Base-by-base conservation (phyloP, 2,888 invertebrate genomes). In the Leptinotarsa rubiginosa region DNA sequence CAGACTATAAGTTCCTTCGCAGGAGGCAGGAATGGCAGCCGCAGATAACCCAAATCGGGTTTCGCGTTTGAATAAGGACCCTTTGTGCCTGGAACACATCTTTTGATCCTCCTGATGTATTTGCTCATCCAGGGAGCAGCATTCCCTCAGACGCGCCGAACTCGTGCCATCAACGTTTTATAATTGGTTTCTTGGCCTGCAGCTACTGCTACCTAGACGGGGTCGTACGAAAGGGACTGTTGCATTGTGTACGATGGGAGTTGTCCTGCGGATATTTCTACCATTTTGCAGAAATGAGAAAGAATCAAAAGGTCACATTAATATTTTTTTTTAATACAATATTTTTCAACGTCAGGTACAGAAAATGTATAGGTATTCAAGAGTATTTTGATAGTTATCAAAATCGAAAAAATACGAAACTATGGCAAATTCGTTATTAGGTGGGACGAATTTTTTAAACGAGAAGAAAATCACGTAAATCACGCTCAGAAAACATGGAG, bases 11-110 rank as follows among this genome's bases (percentile, higher is more conserved):
- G 31, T 62, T 62, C 16, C 62, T 7, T 62, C 62, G 62, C 13
- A 62, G 13, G 62, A 75, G 69, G 73, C 65, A 66, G 76, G 82
- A 78, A 80, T 83, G 83, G 82, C 79, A 76, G 77, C 78, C 79
- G 80, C 82, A 86, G 86, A 86, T 86, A 86, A 86, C 85, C 85
- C 81, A 86, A 86, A 86, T 86, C 86, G 85, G 85, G 85, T 85
- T 85, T 85, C 84, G 84, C 85, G 84, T 85, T 84, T 85, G 86
- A 85, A 86, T 85, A 84, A 85, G 84, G 81, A 83, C 84, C 83
- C 84, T 75, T 79, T 86, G 85, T 86, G 84, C 83, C 83, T 79
- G 79, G 80, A 78, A 81, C 85, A 85, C 85, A 85, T 86, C 86
- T 86, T 87, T 86, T 87, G 87, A 87, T 87, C 86, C 85, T 81